Percentiles rank a stretch among this genome's conserved stretches.
Evolutionary conservation across 2,113 vertebrate genomes (phyloP).

Genomic region (Scomber colias): DNA sequence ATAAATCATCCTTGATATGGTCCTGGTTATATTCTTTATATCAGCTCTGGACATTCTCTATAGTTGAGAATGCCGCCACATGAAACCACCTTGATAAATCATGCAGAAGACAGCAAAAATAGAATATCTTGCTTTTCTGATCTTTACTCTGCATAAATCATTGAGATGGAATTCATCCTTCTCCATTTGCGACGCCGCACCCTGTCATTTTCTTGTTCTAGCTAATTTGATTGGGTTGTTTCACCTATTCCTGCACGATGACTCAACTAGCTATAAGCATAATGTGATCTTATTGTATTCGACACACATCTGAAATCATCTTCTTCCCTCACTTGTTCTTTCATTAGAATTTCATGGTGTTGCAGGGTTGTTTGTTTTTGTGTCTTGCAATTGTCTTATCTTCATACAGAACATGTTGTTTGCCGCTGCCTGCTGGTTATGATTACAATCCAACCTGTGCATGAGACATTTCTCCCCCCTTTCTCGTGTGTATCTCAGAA

Average conservation of each 20-base stretch:
- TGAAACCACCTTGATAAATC: constrained; percentile 5
- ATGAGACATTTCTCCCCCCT: constrained; percentile 15
- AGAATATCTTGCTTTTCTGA: neutral
- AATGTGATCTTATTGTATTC: constrained; percentile 70
- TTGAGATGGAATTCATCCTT: constrained; percentile 25
- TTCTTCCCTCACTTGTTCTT: constrained; percentile 36
- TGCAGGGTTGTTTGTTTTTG: neutral
- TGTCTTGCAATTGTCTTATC: constrained; percentile 24
- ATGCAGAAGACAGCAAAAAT: neutral
- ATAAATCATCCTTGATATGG: neutral
- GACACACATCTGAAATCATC: constrained; percentile 60
- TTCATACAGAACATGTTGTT: constrained; percentile 19
- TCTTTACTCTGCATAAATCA: constrained; percentile 4
- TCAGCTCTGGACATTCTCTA: neutral
- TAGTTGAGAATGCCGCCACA: neutral
- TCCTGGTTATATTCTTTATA: neutral
- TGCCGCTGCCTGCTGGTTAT: constrained; percentile 33
- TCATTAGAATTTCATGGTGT: constrained; percentile 52
- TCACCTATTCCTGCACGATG: constrained; percentile 37
- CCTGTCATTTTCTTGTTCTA: constrained; percentile 41
- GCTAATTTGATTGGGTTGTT: constrained; percentile 61
- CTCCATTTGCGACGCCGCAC: neutral
- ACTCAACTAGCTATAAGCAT: constrained; percentile 55
- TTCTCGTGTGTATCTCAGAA: neutral
- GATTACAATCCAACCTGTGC: constrained; percentile 44